Evolutionary conservation across 2,888 invertebrate genomes (phyloP).

Genomic region (Listrodromus nycthemerus): DNA sequence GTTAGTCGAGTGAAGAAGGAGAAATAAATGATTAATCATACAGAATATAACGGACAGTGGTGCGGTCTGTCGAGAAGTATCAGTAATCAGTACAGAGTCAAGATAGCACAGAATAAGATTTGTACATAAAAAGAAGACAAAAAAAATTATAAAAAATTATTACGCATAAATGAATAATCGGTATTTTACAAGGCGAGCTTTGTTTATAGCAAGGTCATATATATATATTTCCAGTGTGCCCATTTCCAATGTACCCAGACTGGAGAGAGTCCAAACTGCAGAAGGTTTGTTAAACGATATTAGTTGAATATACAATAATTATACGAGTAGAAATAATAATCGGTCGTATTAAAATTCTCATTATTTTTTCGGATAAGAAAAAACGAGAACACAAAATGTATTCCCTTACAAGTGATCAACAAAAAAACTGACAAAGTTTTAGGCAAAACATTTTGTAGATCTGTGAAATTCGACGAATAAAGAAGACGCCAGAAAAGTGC

Average conservation of each 20-base stretch:
- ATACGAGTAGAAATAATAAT: not conserved
- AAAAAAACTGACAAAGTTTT: not conserved
- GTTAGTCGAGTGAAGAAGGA: slow-evolving; percentile 72
- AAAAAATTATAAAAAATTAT: slow-evolving; percentile 19
- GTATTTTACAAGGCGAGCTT: slow-evolving; percentile 72
- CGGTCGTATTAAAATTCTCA: not conserved
- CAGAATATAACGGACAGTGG: slow-evolving; percentile 67
- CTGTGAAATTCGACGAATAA: not conserved
- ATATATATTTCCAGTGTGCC: not conserved
- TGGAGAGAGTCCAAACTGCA: slow-evolving; percentile 20
- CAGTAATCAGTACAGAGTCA: slow-evolving; percentile 70
- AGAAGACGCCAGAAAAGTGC: slow-evolving; percentile 23
- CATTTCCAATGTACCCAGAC: slow-evolving; percentile 13
- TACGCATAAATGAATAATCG: slow-evolving; percentile 46
- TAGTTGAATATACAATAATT: not conserved
- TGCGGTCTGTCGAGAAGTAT: slow-evolving; percentile 76
- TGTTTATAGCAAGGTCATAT: not conserved
- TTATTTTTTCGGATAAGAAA: not conserved
- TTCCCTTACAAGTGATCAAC: not conserved
- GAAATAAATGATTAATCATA: slow-evolving; percentile 62
- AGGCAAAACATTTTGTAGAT: not conserved
- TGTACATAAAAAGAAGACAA: slow-evolving; percentile 60
- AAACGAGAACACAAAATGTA: not conserved
- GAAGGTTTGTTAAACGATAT: slow-evolving; percentile 6
- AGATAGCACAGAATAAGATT: slow-evolving; percentile 82